phyloP scores from a whole-genome alignment of 2,888 invertebrate species.

The Ptycholaimellus sp. region DNA sequence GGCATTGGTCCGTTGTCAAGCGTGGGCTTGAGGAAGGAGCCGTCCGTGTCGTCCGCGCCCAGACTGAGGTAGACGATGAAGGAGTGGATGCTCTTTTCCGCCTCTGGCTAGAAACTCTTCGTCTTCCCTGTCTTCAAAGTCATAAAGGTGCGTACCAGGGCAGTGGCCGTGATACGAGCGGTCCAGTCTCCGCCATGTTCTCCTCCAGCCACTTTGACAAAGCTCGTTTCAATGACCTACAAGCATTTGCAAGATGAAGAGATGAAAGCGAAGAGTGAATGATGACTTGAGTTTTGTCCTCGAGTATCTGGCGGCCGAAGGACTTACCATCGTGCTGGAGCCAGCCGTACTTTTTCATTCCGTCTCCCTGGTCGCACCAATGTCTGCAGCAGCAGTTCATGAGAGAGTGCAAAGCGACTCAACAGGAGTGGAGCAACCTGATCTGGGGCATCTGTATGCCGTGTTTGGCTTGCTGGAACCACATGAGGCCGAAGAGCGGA shows the following conservation, averaged over 20 bases:
- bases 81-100: not conserved
- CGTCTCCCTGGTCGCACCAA: constrained; percentile 71
- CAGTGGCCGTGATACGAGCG: constrained; percentile 45
- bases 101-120: not conserved
- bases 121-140: not conserved
- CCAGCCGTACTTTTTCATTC: constrained; percentile 62
- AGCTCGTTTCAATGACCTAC: constrained; percentile 42
- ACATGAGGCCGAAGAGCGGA: constrained; percentile 77
- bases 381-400: constrained; percentile 35
- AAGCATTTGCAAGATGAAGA: not conserved
- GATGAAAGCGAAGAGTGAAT: too few relatives aligned
- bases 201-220: constrained; percentile 58
- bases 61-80: constrained; percentile 6
- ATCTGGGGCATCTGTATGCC: not conserved
- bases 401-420: not conserved
- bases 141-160: constrained; percentile 12
- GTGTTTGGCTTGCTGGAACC: constrained; percentile 47
- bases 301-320: constrained; percentile 69
- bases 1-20: too few relatives aligned
- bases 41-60: constrained; percentile 33
- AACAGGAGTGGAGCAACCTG: constrained; percentile 2
- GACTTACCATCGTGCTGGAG: constrained; percentile 64
- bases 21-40: constrained; percentile 11
- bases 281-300: constrained; percentile 50
- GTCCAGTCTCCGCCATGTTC: constrained; percentile 77